Conservation (phyloP, 2,797 vertebrate genomes). For the Catharus ustulatus region DNA sequence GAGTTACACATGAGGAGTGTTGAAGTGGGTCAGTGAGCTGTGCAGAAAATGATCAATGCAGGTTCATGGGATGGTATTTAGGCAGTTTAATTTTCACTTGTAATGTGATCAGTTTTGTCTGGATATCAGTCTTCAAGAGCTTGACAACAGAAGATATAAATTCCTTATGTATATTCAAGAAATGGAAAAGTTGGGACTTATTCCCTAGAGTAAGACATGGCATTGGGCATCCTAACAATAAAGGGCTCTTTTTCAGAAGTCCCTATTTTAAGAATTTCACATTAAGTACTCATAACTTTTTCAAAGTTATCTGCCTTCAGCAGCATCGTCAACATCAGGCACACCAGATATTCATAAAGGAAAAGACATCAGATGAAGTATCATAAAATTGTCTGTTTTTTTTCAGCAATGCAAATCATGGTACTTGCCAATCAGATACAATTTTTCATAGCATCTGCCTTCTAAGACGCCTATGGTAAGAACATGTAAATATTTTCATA, state of each 20-base stretch:
- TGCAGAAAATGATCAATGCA: neutral
- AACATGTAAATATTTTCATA: neutral
- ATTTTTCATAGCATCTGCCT: neutral
- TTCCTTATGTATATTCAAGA: neutral
- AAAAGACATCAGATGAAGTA: neutral
- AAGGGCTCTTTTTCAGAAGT: neutral
- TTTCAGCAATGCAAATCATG: neutral
- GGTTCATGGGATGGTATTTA: neutral
- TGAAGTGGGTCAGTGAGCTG: neutral
- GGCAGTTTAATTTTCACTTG: neutral
- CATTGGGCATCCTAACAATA: neutral
- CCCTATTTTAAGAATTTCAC: neutral
- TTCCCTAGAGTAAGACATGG: accelerated
- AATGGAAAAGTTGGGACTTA: neutral
- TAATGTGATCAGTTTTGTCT: neutral
- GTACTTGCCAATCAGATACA: neutral
- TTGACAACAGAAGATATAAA: neutral
- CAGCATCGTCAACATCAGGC: neutral
- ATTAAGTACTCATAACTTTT: neutral
- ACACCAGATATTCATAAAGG: neutral
- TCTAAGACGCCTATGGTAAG: neutral
- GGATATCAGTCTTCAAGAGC: neutral
- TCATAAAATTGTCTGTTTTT: neutral
- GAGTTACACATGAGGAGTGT: accelerated
- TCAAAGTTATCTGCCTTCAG: neutral